Evolutionary conservation across 2,113 vertebrate species (phyloP).

Genomic region (Carettochelys insculpta): DNA sequence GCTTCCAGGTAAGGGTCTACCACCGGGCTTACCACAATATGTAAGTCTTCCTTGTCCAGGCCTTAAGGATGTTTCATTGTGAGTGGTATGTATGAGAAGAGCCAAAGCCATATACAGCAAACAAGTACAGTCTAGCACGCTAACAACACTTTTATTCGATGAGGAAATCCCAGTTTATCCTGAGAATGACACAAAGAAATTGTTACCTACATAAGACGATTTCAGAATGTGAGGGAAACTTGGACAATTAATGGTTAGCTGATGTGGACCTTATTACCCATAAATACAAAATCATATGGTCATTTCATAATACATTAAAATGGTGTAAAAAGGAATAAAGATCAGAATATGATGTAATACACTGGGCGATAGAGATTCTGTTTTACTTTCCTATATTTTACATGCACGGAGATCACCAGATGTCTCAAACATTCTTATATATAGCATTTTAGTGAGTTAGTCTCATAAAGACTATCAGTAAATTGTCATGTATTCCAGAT

Average conservation of each 20-base stretch:
- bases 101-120: no score
- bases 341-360: constrained; percentile 2
- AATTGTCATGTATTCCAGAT: constrained; percentile 33
- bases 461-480: constrained; percentile 28
- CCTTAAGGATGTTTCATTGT: neutral
- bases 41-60: no score
- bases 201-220: neutral
- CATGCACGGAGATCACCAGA: constrained; percentile 13
- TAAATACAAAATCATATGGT: constrained; percentile 15
- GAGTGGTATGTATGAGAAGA: neutral
- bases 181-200: neutral
- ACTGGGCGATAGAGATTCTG: neutral
- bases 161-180: neutral
- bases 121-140: neutral
- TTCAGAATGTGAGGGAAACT: neutral
- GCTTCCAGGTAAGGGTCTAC: no score
- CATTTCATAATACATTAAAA: constrained; percentile 35
- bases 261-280: neutral
- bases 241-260: neutral
- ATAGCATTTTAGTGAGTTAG: constrained; percentile 21
- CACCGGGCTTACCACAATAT: no score
- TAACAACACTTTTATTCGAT: neutral
- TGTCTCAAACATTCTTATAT: constrained; percentile 41
- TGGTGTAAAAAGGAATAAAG: constrained; percentile 60
- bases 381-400: neutral